These are phyloP conservation scores for Ophiothrix spiculata DNA, from an alignment of 35 echinoderm and acorn worm species.

Conservation along the genomic window DNA sequence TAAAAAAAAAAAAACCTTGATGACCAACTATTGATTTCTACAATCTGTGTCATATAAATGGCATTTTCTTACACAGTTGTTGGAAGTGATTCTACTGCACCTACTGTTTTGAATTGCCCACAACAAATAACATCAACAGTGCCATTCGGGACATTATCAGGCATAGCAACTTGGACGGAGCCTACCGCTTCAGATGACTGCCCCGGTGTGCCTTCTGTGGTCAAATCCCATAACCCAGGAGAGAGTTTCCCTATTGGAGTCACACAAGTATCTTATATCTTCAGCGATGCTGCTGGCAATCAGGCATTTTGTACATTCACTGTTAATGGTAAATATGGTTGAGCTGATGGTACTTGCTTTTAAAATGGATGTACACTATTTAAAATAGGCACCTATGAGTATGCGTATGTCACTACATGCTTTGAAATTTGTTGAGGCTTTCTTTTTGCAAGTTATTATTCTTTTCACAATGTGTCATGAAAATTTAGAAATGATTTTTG, in stretches of 20 bases:
- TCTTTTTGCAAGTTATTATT: too few relatives aligned
- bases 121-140: background rate
- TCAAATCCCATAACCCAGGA: slow-evolving; percentile 28
- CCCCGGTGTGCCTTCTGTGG: background rate
- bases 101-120: slow-evolving; percentile 24
- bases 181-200: slow-evolving; percentile 42
- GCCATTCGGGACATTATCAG: background rate
- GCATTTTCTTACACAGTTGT: background rate
- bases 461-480: too few relatives aligned
- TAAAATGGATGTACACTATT: too few relatives aligned
- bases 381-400: too few relatives aligned
- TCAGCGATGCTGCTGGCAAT: slow-evolving; percentile 40
- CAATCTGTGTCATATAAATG: too few relatives aligned
- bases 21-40: background rate
- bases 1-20: background rate
- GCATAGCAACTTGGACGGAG: slow-evolving; percentile 14
- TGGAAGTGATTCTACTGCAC: slow-evolving; percentile 18
- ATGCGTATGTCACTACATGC: too few relatives aligned
- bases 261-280: slow-evolving; percentile 47
- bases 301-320: slow-evolving; percentile 42
- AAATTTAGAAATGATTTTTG: too few relatives aligned
- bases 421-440: too few relatives aligned
- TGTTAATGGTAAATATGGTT: background rate
- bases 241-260: slow-evolving; percentile 35
- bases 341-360: too few relatives aligned